A percentile compares a stretch with the other conserved stretches of the same genome.
These are phyloP conservation scores for Alcis repandata DNA, from an alignment of 2,888 invertebrate species.

Conservation along the genomic window DNA sequence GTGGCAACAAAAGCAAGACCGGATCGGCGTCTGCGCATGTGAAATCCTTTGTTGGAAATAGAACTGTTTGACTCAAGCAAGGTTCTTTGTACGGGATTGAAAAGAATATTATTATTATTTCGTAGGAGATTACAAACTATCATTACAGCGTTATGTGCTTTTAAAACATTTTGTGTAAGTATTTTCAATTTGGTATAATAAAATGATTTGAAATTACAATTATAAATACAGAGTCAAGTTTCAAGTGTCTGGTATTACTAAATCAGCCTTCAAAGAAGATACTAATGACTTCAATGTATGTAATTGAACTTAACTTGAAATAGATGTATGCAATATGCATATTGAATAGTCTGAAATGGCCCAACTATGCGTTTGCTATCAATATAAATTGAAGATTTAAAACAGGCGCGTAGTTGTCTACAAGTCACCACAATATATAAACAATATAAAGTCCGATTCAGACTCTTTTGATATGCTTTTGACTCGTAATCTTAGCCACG, in stretches of 20 bases:
- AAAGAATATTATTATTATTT: not conserved
- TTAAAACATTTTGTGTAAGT: too few species aligned
- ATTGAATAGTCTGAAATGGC: too few species aligned
- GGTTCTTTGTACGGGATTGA: not conserved
- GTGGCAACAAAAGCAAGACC: slow-evolving; percentile 50
- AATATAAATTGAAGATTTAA: not conserved
- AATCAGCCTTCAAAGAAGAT: not conserved
- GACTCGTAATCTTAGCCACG: slow-evolving; percentile 39
- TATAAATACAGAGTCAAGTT: too few species aligned
- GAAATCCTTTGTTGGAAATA: slow-evolving; percentile 55
- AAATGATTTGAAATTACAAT: too few species aligned
- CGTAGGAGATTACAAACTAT: too few species aligned
- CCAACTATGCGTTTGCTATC: too few species aligned
- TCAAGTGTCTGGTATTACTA: too few species aligned
- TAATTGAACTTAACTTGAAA: too few species aligned
- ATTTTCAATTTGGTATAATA: too few species aligned
- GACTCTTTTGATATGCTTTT: slow-evolving; percentile 15
- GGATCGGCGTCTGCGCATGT: slow-evolving; percentile 60
- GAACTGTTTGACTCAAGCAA: slow-evolving; percentile 47
- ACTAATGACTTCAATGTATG: too few species aligned
- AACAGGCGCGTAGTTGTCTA: slow-evolving; percentile 11
- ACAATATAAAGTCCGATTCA: slow-evolving; percentile 22
- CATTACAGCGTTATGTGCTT: not conserved
- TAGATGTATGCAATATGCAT: too few species aligned
- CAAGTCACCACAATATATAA: slow-evolving; percentile 27